phyloP scores from a whole-genome alignment of 1,140 invertebrate species.

The Eurytemora carolleeae region DNA sequence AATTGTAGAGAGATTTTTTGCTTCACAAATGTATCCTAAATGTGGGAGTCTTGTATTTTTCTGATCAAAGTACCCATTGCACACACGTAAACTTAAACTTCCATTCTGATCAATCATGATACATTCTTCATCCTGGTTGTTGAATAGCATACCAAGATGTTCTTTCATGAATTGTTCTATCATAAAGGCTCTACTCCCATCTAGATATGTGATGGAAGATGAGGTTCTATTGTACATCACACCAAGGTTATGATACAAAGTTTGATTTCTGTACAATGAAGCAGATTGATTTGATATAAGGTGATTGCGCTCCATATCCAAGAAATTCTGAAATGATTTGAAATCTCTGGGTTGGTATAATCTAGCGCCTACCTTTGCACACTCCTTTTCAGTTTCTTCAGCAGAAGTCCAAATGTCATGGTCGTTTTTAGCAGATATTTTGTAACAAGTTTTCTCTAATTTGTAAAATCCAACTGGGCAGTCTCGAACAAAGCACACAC shows the following conservation, averaged over 20 bases:
- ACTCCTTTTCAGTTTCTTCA: background rate
- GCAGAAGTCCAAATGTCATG: background rate
- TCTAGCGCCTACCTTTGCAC: background rate
- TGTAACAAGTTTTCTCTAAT: background rate
- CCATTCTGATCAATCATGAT: background rate
- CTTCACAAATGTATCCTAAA: background rate
- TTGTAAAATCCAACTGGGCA: background rate
- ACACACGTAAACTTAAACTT: background rate
- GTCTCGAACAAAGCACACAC: background rate
- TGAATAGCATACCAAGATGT: background rate
- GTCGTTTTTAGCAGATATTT: background rate
- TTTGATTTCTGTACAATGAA: background rate
- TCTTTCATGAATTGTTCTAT: background rate
- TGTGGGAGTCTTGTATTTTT: background rate
- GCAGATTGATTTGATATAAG: background rate
- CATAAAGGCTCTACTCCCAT: background rate
- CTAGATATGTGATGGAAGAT: background rate
- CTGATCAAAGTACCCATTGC: background rate
- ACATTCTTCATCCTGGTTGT: background rate
- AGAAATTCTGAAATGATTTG: background rate
- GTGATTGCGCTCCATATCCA: background rate
- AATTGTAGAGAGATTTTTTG: background rate
- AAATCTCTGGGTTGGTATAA: background rate
- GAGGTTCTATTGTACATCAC: too few species aligned
- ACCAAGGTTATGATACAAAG: background rate